These are phyloP conservation scores for Dryas iulia DNA, from an alignment of 1,140 invertebrate species.

Conservation along the genomic window DNA sequence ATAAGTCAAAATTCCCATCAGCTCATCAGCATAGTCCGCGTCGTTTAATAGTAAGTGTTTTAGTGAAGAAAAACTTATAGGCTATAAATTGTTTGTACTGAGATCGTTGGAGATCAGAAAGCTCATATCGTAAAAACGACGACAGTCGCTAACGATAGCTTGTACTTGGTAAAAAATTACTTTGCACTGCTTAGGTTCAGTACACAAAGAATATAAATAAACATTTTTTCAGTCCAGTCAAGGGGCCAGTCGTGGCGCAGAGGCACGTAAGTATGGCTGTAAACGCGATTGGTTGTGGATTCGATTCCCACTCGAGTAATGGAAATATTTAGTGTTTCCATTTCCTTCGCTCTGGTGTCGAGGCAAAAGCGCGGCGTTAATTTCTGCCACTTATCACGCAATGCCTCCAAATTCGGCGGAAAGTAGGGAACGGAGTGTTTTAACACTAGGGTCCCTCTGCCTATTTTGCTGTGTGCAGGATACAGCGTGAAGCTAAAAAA, in stretches of 20 bases:
- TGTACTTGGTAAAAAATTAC: slow-evolving; percentile 22
- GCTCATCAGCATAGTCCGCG: neutral
- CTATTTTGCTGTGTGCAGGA: no score
- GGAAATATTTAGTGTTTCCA: no score
- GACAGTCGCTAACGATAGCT: slow-evolving; percentile 37
- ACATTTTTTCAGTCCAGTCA: no score
- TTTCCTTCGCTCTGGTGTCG: no score
- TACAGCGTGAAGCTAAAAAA: no score
- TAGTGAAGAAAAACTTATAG: slow-evolving; percentile 13
- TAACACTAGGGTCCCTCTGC: no score
- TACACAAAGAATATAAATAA: slow-evolving; percentile 6
- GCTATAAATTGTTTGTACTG: slow-evolving; percentile 20
- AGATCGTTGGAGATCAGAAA: slow-evolving; percentile 19
- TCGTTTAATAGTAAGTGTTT: neutral
- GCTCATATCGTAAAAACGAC: slow-evolving; percentile 47
- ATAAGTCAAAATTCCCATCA: neutral
- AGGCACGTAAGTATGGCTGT: no score
- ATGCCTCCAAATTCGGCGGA: neutral
- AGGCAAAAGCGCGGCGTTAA: no score
- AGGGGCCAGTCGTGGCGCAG: no score
- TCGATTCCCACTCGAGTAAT: no score
- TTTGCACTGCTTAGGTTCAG: slow-evolving; percentile 7
- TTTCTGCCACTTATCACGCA: no score
- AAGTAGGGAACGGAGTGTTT: neutral
- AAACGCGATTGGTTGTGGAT: no score